phyloP scores from a whole-genome alignment of 2,113 vertebrate species.

The Notothenia coriiceps region DNA sequence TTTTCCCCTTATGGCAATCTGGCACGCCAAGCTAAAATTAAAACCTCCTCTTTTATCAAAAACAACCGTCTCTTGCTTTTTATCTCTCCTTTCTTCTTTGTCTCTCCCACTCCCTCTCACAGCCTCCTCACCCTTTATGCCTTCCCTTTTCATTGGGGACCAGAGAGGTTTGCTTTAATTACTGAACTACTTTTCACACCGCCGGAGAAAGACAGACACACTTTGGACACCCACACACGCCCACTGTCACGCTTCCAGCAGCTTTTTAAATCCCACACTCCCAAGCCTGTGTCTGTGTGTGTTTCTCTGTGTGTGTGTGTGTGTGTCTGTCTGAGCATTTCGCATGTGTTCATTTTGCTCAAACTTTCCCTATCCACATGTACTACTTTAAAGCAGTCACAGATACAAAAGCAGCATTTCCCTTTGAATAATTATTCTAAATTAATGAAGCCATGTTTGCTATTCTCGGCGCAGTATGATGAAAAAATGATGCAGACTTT shows the following conservation, averaged over 20 bases:
- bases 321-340: background rate
- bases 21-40: conserved; percentile 64
- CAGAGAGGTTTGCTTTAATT: conserved; percentile 77
- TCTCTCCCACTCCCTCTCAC: conserved; percentile 47
- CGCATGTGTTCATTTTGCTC: conserved; percentile 15
- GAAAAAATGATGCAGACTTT: conserved; percentile 61
- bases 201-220: conserved; percentile 59
- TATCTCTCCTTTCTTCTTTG: conserved; percentile 57
- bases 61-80: conserved; percentile 64
- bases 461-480: conserved; percentile 50
- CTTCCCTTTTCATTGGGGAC: conserved; percentile 58
- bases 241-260: conserved; percentile 66
- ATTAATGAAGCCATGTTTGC: conserved; percentile 42
- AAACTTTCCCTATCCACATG: background rate
- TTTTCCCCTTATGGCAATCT: conserved; percentile 55
- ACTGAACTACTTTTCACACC: conserved; percentile 76
- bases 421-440: conserved; percentile 24
- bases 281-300: background rate
- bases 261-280: conserved; percentile 33
- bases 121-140: conserved; percentile 62
- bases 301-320: too few relatives aligned
- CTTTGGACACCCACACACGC: conserved; percentile 63
- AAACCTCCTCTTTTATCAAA: conserved; percentile 67
- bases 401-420: conserved; percentile 27
- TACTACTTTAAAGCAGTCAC: conserved; percentile 9